Evolutionary conservation across 2,113 vertebrate species (phyloP).

Genomic region (Ancistrus triradiatus): DNA sequence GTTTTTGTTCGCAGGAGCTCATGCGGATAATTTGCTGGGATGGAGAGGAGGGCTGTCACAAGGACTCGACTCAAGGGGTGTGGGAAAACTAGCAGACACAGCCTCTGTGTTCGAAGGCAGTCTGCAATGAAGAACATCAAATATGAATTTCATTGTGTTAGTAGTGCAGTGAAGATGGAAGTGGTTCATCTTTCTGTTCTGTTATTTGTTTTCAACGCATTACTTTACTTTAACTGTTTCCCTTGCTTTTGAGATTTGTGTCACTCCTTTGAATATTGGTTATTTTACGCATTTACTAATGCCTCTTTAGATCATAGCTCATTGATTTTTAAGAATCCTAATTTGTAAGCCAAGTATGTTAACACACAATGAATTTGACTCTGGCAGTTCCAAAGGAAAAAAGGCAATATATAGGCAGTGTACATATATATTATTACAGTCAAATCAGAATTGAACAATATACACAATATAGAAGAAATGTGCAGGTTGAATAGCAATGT

Average conservation of each 20-base stretch:
- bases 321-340: constrained; percentile 24
- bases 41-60: constrained; percentile 74
- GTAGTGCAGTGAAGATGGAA: constrained; percentile 49
- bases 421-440: no score
- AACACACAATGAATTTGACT: no score
- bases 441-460: no score
- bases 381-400: no score
- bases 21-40: constrained; percentile 75
- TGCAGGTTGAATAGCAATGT: no score
- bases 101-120: constrained; percentile 66
- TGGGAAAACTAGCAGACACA: constrained; percentile 71
- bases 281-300: constrained; percentile 60
- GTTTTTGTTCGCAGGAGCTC: constrained; percentile 72
- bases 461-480: no score
- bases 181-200: no score
- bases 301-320: constrained; percentile 56
- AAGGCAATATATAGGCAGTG: no score
- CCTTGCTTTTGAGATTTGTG: constrained; percentile 33
- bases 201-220: no score
- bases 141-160: constrained; percentile 69
- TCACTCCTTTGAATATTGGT: constrained; percentile 59
- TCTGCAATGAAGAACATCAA: constrained; percentile 69
- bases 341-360: no score
- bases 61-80: constrained; percentile 75
- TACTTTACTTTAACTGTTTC: background rate